Evolutionary conservation across 1,140 invertebrate species (phyloP), one percentile per base, ranked within the genome.

Genomic region (Magallana gigas): DNA sequence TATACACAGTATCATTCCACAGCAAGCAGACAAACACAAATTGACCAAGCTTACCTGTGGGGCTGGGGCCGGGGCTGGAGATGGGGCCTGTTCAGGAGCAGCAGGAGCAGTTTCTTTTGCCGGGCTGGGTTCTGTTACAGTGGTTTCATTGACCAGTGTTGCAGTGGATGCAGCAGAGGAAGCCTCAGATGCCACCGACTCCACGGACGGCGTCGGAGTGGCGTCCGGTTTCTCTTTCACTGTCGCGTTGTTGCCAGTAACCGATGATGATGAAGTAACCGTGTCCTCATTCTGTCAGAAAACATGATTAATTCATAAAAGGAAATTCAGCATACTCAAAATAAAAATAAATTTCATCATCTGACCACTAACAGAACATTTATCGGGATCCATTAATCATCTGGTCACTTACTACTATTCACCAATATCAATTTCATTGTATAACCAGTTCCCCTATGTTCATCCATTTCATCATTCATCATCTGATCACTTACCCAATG

Each of bases 341-440:
- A 48, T 48, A 48, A 48, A 48, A 48, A 48, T 48, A 48, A 48
- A 80, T 48, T 87, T 88, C 90, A 58, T 92, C 93, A 94, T 93
- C 90, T 48, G 91, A 48, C 36, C 36, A 48, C 36, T 48, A 48
- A 48, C 36, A 48, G 36, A 36, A 36, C 94, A 88, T 8, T 94
- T 94, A 81, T 94, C 95, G 76, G 95, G 95, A 89, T 96, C 96
- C 94, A 97, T 96, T 87, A 23, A 23, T 96, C 95, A 88, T 97
- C 98, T n/a, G 98, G 98, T 98, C 98, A 99, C 18, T 99, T 48
- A 48, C 5, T 5, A 48, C 36, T 48, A 5, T 48, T 48, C 36
- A 48, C 5, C 36, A 4, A 5, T 1, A 48, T 48, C 36, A 1
- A 48, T 48, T 48, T 48, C 36, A 48, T 48, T 5, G 5, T 48